Evolutionary conservation across 2,888 invertebrate genomes (phyloP).

Genomic region (Drosophila cyrtoloma): DNA sequence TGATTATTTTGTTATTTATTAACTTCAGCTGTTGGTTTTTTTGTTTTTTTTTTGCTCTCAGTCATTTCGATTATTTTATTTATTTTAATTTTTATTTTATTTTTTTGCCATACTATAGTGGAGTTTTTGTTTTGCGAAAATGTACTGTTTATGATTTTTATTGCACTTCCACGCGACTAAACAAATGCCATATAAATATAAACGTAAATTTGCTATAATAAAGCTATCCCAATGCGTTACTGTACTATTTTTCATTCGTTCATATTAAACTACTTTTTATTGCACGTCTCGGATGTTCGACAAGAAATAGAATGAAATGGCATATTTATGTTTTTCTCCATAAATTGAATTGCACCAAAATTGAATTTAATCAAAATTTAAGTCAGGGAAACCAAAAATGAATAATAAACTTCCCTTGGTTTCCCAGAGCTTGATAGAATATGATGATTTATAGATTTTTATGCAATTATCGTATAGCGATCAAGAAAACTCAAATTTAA

Average conservation of each 20-base stretch:
- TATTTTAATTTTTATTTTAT: slow-evolving; percentile 4
- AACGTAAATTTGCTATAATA: slow-evolving; percentile 55
- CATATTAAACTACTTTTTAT: slow-evolving; percentile 35
- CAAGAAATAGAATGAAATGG: slow-evolving; percentile 18
- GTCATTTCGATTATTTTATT: slow-evolving; percentile 23
- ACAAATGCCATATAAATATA: slow-evolving; percentile 64
- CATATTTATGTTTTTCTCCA: slow-evolving; percentile 19
- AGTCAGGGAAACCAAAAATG: background rate
- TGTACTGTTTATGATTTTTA: slow-evolving; percentile 68
- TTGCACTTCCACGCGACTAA: slow-evolving; percentile 70
- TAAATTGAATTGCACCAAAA: slow-evolving; percentile 19
- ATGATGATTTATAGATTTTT: background rate
- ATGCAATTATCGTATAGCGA: background rate
- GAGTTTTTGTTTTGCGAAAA: slow-evolving; percentile 41
- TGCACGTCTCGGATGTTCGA: background rate
- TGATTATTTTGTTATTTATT: slow-evolving; percentile 55
- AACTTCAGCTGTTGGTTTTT: slow-evolving; percentile 30
- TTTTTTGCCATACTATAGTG: slow-evolving; percentile 25
- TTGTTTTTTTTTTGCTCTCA: slow-evolving; percentile 17
- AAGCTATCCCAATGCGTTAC: slow-evolving; percentile 38
- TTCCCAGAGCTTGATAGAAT: background rate
- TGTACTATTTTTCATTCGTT: slow-evolving; percentile 40
- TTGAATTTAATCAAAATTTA: background rate
- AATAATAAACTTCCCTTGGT: background rate
- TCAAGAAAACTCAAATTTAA: background rate